Conservation (phyloP, 2,113 vertebrate genomes). For the Anguilla japonica region DNA sequence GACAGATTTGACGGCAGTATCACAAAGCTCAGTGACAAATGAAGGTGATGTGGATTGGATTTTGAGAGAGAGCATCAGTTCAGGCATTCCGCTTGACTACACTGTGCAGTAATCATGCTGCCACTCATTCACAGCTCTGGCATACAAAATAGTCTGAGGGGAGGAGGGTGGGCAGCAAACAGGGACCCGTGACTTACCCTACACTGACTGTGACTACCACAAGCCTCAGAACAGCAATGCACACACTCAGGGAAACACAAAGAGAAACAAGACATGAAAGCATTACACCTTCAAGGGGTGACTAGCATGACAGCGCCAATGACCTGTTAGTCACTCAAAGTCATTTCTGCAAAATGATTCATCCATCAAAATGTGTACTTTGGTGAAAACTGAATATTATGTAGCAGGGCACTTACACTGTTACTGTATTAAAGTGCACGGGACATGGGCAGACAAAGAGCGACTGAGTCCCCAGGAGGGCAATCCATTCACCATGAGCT, state of each 20-base stretch:
- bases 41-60: conserved; percentile 34
- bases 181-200: background rate
- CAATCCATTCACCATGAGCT: background rate
- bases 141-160: background rate
- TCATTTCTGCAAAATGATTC: background rate
- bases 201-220: background rate
- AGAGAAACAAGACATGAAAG: background rate
- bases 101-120: conserved; percentile 32
- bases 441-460: background rate
- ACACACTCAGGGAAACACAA: background rate
- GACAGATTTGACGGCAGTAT: conserved; percentile 42
- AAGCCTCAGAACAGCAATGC: background rate
- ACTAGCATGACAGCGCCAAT: background rate
- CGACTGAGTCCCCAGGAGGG: background rate
- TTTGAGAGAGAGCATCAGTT: conserved; percentile 18
- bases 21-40: conserved; percentile 35
- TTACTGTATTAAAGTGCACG: background rate
- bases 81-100: conserved; percentile 45
- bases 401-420: background rate
- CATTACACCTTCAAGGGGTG: background rate
- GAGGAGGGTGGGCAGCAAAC: background rate
- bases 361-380: background rate
- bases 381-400: conserved; percentile 9
- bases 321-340: background rate
- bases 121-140: conserved; percentile 40